phyloP scores from a whole-genome alignment of 2,888 invertebrate genomes.

The Hydropsyche betteni region DNA sequence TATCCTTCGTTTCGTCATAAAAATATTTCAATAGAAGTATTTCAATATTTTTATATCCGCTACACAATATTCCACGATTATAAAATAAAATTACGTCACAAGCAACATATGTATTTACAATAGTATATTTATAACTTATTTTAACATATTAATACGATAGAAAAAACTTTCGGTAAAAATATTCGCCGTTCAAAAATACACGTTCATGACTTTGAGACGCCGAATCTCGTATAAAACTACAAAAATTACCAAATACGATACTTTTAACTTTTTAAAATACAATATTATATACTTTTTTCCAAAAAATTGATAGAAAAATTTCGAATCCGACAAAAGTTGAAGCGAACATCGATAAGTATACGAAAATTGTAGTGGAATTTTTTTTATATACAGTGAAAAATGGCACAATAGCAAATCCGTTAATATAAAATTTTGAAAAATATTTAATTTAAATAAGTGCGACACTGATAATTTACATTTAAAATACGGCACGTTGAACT shows the following conservation, averaged over 20 bases:
- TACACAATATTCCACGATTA: too few species aligned
- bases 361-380: too few species aligned
- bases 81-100: slow-evolving; percentile 15
- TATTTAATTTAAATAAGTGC: too few species aligned
- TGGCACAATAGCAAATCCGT: too few species aligned
- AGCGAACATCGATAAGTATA: too few species aligned
- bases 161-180: slow-evolving; percentile 23
- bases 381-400: too few species aligned
- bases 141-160: not conserved
- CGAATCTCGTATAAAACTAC: slow-evolving; percentile 2
- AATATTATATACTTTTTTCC: too few species aligned
- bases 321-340: too few species aligned
- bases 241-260: not conserved
- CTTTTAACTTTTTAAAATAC: too few species aligned
- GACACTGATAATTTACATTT: too few species aligned
- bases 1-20: not conserved
- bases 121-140: slow-evolving; percentile 4
- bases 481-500: not conserved
- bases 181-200: not conserved
- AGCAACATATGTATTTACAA: not conserved
- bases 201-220: not conserved
- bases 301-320: too few species aligned
- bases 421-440: too few species aligned
- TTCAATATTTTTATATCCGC: not conserved
- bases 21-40: slow-evolving; percentile 15